Conservation (phyloP, 1,140 invertebrate species). For the Bathynomus jamesi region DNA sequence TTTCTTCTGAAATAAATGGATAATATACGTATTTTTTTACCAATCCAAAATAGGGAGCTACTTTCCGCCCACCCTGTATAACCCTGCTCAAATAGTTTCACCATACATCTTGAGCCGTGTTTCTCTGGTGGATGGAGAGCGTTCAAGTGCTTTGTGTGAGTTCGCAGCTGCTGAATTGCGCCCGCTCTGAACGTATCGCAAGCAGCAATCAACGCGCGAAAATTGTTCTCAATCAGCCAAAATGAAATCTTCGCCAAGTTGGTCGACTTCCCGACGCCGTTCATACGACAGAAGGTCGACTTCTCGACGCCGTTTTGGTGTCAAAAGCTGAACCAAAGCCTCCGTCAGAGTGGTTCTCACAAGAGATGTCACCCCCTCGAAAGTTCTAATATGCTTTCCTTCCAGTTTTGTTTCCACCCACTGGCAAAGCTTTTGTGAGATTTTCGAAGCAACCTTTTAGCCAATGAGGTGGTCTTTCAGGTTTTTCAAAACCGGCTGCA, state of each 20-base stretch:
- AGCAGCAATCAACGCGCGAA: slow-evolving; percentile 92
- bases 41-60: no score
- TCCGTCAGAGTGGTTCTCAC: slow-evolving; percentile 73
- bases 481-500: slow-evolving; percentile 84
- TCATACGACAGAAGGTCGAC: slow-evolving; percentile 98
- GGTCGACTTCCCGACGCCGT: slow-evolving; percentile 98
- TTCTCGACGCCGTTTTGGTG: slow-evolving; percentile 88
- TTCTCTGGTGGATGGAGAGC: slow-evolving; percentile 76
- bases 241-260: slow-evolving; percentile 99
- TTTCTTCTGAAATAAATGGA: no score
- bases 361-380: slow-evolving; percentile 76
- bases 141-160: slow-evolving; percentile 88
- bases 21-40: no score
- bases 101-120: slow-evolving; percentile 64
- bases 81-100: slow-evolving; percentile 92
- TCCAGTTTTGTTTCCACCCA: slow-evolving; percentile 86
- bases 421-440: slow-evolving; percentile 87
- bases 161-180: slow-evolving; percentile 95
- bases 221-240: slow-evolving; percentile 97
- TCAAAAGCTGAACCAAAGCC: slow-evolving; percentile 81
- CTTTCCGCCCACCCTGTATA: no score
- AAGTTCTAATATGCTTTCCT: slow-evolving; percentile 84
- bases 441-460: slow-evolving; percentile 97
- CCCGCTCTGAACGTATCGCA: slow-evolving; percentile 99
- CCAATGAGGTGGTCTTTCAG: slow-evolving; percentile 90